Percentiles rank a stretch among this genome's conserved stretches.
These are phyloP conservation scores for mouse (Mus musculus) DNA, from an alignment of 2,113 vertebrate genomes.

Conservation along the genomic window GRCm39 chr2:161201501-161202000, in stretches of 20 bases:
- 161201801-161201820: no score
- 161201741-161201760: no score
- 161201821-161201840: not conserved
- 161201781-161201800: no score
- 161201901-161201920: constrained; percentile 44
- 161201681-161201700: not conserved
- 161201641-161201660: not conserved
- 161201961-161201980: constrained; percentile 65
- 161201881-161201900: not conserved
- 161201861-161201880: not conserved
- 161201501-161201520: constrained; percentile 11
- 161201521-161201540: constrained; percentile 51
- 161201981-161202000: constrained; percentile 71
- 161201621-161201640: not conserved
- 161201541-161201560: not conserved
- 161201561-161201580: constrained; percentile 12
- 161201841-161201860: not conserved
- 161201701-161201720: not conserved
- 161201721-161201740: no score
- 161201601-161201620: constrained; percentile 17
- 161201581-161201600: constrained; percentile 21
- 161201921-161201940: constrained; percentile 34
- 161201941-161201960: constrained; percentile 55
- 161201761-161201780: no score
- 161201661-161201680: not conserved